Conservation (phyloP, 2,113 vertebrate genomes). For the Solea senegalensis region DNA sequence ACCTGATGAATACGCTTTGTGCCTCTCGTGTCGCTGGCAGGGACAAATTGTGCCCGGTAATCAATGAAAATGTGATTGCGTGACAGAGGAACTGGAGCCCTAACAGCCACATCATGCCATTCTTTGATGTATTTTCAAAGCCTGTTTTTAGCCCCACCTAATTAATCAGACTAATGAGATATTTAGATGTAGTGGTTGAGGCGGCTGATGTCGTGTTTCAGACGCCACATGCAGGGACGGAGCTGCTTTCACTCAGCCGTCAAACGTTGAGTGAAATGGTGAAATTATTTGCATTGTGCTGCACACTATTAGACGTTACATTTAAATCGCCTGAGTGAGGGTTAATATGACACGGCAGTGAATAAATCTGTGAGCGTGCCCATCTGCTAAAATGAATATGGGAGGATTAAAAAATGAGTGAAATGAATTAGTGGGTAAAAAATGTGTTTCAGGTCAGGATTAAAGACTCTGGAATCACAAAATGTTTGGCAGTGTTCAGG, state of each 20-base stretch:
- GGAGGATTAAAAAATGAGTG: slow-evolving; percentile 46
- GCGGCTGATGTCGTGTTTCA: slow-evolving; percentile 21
- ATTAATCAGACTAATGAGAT: slow-evolving; percentile 68
- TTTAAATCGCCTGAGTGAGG: slow-evolving; percentile 41
- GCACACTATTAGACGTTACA: slow-evolving; percentile 37
- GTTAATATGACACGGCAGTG: slow-evolving; percentile 40
- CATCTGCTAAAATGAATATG: slow-evolving; percentile 48
- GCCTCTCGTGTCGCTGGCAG: slow-evolving; percentile 38
- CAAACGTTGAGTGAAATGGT: slow-evolving; percentile 13
- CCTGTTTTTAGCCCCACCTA: slow-evolving; percentile 38
- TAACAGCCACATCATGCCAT: slow-evolving; percentile 53
- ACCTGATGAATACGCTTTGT: slow-evolving; percentile 49
- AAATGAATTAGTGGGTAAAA: slow-evolving; percentile 44
- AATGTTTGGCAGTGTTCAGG: slow-evolving; percentile 13
- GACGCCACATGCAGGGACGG: slow-evolving; percentile 2
- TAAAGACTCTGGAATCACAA: slow-evolving; percentile 18
- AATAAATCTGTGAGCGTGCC: slow-evolving; percentile 24
- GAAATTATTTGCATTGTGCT: slow-evolving; percentile 14
- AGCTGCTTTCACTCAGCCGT: slow-evolving; percentile 11
- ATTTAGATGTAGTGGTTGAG: slow-evolving; percentile 33
- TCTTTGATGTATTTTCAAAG: slow-evolving; percentile 77
- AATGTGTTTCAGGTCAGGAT: not conserved
- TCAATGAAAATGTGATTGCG: slow-evolving; percentile 71
- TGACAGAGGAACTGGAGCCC: slow-evolving; percentile 54
- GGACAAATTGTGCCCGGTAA: slow-evolving; percentile 69